Evolutionary conservation across 2,888 invertebrate genomes (phyloP), one percentile per base, ranked within the genome.

Genomic region (Folsomia candida): DNA sequence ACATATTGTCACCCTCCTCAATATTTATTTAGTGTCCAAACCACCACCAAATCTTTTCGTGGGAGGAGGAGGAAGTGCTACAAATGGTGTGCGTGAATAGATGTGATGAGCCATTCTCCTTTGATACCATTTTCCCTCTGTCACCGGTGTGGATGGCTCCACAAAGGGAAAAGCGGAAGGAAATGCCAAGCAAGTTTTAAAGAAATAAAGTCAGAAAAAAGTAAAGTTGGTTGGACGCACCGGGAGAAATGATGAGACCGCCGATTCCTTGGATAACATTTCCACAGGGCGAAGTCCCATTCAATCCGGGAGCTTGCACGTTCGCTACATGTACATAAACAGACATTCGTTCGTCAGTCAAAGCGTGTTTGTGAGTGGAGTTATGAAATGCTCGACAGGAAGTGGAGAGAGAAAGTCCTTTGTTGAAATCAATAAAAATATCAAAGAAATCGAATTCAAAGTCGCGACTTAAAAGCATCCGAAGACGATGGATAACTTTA

Each of bases 201-300:
- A 60, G 22, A 24, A 60, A 27, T 24, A 22, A 29, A 20, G 47
- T 18, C 28, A 20, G 29, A 22, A 4, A 27, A 25, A 22, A 29
- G 6, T 51, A 25, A 57, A 65, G 27, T 65, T 51, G 29, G 51
- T 54, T 26, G 24, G 11, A 24, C 63, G 63, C 37, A 78, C 78
- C 84, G 3, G 85, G 85, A 24, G 83, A 83, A 4, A 76, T 76
- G 51, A 85, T 82, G n/a, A 81, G 80, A 2, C 84, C 84, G 2
- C 83, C 82, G 4, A 79, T 76, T 2, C 82, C 82, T 51, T 76
- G 78, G 28, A 80, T 76, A 27, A 79, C 76, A 0, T 81, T 81
- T 1, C 82, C 82, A 76, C 83, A 83, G 24, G 79, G 79, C 14
- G 80, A 78, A 20, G 76, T 74, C 1, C 81, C 81, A 63, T 81